These are phyloP conservation scores for Tetrapedia diversipes DNA, from an alignment of 2,888 invertebrate species.

Conservation along the genomic window DNA sequence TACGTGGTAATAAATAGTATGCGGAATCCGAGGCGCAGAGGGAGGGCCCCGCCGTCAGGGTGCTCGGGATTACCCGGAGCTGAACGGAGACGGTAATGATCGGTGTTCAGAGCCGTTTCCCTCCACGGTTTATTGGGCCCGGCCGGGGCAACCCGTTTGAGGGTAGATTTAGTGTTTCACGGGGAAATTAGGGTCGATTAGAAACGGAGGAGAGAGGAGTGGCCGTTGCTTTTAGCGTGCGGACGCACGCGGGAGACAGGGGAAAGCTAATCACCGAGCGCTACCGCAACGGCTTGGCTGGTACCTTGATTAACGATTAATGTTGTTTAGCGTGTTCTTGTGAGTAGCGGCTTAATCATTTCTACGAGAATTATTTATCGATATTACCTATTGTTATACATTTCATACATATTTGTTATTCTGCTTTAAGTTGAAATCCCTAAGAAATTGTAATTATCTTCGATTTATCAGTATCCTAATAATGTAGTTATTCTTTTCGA, in stretches of 20 bases:
- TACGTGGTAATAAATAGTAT: slow-evolving; percentile 52
- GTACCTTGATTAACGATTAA: neutral
- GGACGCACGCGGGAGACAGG: neutral
- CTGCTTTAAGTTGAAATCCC: no score
- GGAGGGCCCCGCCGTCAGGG: neutral
- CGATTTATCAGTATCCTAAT: no score
- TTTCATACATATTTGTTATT: no score
- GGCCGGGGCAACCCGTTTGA: slow-evolving; percentile 20
- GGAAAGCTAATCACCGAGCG: slow-evolving; percentile 6
- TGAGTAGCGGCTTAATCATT: neutral
- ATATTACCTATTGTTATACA: no score
- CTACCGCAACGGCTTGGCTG: neutral
- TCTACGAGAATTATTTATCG: no score
- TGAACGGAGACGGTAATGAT: slow-evolving; percentile 42
- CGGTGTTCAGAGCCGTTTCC: slow-evolving; percentile 38
- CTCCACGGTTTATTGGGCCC: slow-evolving; percentile 24
- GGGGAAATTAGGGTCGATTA: slow-evolving; percentile 34
- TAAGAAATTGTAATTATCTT: no score
- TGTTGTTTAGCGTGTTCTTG: neutral
- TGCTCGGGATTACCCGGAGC: neutral
- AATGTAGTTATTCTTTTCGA: no score
- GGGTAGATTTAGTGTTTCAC: slow-evolving; percentile 48
- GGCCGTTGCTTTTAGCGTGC: neutral
- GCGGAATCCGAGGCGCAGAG: slow-evolving; percentile 33
- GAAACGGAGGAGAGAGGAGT: neutral